Conservation (phyloP, 2,797 vertebrate species). For the Alosa sapidissima region DNA sequence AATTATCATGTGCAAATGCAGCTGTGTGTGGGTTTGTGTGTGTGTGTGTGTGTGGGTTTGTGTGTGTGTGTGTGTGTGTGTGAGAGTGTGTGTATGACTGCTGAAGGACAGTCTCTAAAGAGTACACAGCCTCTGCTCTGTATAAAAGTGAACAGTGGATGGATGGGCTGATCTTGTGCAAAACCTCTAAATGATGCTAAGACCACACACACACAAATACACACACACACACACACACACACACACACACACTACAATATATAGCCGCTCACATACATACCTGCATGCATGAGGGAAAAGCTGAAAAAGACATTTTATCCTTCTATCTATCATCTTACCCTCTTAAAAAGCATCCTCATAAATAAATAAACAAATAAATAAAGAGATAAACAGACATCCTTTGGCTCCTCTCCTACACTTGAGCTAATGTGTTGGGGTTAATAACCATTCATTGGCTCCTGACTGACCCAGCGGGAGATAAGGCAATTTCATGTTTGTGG, state of each 20-base stretch:
- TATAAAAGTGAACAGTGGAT: neutral
- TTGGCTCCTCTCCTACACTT: neutral
- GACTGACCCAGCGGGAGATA: conserved; percentile 55
- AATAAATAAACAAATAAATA: conserved; percentile 28
- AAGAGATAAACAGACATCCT: conserved; percentile 38
- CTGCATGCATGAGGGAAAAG: neutral
- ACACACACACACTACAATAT: too few species aligned
- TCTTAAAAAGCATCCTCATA: neutral
- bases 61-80: neutral
- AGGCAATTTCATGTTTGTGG: conserved; percentile 46
- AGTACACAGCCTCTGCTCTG: neutral
- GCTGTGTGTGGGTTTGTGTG: neutral
- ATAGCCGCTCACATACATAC: too few species aligned
- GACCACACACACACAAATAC: too few species aligned
- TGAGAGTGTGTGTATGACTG: neutral
- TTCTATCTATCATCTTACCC: conserved; percentile 43
- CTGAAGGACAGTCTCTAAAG: neutral
- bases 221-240: too few species aligned
- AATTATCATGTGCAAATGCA: neutral
- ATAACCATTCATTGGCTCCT: conserved; percentile 49
- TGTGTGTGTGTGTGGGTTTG: neutral
- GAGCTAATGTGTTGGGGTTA: conserved; percentile 54
- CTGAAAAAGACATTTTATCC: conserved; percentile 49
- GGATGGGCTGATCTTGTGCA: neutral
- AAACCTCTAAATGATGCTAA: neutral